A percentile compares a stretch with the other conserved stretches of the same genome.
Conservation (phyloP, 1,140 invertebrate species). For the Episyrphus balteatus region DNA sequence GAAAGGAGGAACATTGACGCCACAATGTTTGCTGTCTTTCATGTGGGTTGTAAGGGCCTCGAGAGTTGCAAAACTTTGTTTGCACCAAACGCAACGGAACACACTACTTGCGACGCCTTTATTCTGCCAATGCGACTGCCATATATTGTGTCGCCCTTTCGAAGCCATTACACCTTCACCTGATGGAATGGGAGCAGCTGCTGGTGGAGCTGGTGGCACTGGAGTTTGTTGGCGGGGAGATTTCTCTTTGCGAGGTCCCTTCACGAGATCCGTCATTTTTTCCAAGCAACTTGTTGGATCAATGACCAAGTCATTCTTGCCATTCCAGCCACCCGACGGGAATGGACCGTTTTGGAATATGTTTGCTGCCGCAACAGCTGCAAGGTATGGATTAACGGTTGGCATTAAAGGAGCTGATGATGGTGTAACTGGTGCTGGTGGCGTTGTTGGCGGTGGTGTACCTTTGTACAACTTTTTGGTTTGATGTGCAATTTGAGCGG, state of each 20-base stretch:
- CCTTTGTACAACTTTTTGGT: too few species aligned
- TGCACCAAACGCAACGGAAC: conserved; percentile 91
- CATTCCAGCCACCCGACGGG: conserved; percentile 55
- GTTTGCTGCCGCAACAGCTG: conserved; percentile 61
- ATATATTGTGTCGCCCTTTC: conserved; percentile 64
- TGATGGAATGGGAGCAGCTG: conserved; percentile 19
- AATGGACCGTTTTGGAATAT: conserved; percentile 57
- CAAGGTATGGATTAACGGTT: conserved; percentile 66
- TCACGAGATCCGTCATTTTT: conserved; percentile 74
- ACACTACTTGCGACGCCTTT: conserved; percentile 89
- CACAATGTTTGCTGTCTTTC: conserved; percentile 90
- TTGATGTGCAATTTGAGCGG: conserved; percentile 15
- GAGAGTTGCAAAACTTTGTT: conserved; percentile 81
- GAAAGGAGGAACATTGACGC: conserved; percentile 60
- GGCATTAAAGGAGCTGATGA: conserved; percentile 54
- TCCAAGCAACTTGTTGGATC: conserved; percentile 77
- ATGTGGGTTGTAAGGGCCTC: conserved; percentile 88
- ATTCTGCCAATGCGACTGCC: conserved; percentile 92
- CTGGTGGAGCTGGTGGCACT: conserved; percentile 19
- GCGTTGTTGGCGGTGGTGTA: conserved; percentile 25
- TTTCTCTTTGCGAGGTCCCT: conserved; percentile 36
- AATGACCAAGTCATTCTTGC: conserved; percentile 62
- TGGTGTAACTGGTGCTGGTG: conserved; percentile 33
- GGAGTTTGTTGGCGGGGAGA: conserved; percentile 45
- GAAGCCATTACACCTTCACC: conserved; percentile 40